phyloP scores from a whole-genome alignment of 2,888 invertebrate species.

The Netelia virgata region DNA sequence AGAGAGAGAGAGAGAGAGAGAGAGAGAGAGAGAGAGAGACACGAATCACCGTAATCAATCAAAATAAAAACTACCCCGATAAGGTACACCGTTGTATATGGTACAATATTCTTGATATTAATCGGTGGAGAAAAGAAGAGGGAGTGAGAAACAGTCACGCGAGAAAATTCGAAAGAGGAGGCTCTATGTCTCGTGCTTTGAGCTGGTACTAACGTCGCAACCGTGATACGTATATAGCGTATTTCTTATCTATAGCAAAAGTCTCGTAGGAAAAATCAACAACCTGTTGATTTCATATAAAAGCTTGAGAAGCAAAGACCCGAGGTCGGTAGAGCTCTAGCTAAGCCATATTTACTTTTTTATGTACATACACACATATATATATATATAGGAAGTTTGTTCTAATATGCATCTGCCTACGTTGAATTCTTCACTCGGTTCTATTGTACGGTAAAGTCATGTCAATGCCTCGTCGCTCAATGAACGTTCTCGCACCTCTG shows the following conservation, averaged over 20 bases:
- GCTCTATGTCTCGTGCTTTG: background rate
- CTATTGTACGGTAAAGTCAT: background rate
- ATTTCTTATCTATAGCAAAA: slow-evolving; percentile 39
- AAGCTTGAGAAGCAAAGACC: slow-evolving; percentile 52
- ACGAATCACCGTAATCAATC: background rate
- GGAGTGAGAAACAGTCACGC: slow-evolving; percentile 37
- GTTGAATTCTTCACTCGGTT: slow-evolving; percentile 39
- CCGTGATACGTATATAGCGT: slow-evolving; percentile 8
- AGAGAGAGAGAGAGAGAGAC: too few species aligned
- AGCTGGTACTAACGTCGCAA: background rate
- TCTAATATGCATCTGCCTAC: slow-evolving; percentile 22
- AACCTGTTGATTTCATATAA: slow-evolving; percentile 71
- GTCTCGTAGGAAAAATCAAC: slow-evolving; percentile 68
- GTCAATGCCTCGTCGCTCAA: slow-evolving; percentile 27
- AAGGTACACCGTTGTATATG: slow-evolving; percentile 21
- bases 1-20: too few species aligned
- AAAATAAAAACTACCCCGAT: slow-evolving; percentile 24
- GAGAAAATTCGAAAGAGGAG: slow-evolving; percentile 54
- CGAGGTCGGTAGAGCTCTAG: slow-evolving; percentile 10
- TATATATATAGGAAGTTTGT: slow-evolving; percentile 3
- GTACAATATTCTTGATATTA: slow-evolving; percentile 39
- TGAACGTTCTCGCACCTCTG: slow-evolving; percentile 28
- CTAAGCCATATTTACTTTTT: slow-evolving; percentile 8
- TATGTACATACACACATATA: background rate
- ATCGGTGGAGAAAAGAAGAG: slow-evolving; percentile 27